Evolutionary conservation across 2,113 vertebrate species (phyloP), one percentile per base, ranked within the genome.

Genomic region (Hippopotamus amphibius): DNA sequence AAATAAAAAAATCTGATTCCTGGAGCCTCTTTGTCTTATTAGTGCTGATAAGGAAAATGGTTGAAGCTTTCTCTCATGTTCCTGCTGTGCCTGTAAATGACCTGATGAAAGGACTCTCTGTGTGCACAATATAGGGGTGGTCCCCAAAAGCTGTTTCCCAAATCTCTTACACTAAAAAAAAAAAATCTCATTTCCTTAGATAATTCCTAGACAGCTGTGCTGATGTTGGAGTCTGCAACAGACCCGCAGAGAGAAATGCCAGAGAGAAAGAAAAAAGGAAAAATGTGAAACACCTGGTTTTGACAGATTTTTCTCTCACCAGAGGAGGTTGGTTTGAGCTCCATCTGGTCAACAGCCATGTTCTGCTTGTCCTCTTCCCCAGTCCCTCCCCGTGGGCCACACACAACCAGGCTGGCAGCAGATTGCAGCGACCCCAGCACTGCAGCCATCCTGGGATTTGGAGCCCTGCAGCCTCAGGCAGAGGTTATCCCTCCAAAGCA

Each of bases 231-330:
- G 24, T 16, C 61, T 82, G 77, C 81, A 79, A 77, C 71, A 46
- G 61, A 94, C 53, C 19, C 3, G 30, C 7, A 33, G 15, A 90
- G 57, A 88, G 80, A 96, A 95, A 88, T 55, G 66, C 61, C 9
- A 33, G 21, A 43, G 17, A 13, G 26, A 6, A 3, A 17, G 12
- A 33, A 24, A 24, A 46, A 24, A 17, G 26, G 8, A 46, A 74
- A 74, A 86, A 37, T 33, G 46, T 61, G 65, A 90, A 97, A 82
- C 96, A 96, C 96, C 96, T 97, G 96, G 93, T 97, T 97, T 96
- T 48, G 97, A 97, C 97, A 96, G 88, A 46, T 68, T 96, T 90
- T 90, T 88, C 48, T 68, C 26, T 93, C 65, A 81, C 68, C 84
- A 93, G 84, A 93, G 80, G 81, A 89, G 88, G 81, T 80, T 84